Evolutionary conservation across 2,113 vertebrate species (phyloP).

Genomic region (Sinosuthora webbiana): DNA sequence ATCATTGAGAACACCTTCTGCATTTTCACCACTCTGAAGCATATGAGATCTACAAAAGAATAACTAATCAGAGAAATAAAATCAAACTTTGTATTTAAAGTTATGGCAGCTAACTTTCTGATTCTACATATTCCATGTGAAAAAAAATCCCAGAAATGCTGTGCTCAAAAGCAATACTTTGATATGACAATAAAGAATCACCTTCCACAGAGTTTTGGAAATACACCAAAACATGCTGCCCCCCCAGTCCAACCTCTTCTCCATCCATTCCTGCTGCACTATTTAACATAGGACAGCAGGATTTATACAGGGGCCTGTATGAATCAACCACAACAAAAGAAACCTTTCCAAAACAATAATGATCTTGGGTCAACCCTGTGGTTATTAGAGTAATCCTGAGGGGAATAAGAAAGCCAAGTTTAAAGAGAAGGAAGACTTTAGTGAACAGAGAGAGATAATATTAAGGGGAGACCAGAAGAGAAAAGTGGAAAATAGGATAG

Average conservation of each 20-base stretch:
- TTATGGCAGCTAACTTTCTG: not conserved
- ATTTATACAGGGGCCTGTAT: not conserved
- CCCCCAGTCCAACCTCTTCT: not conserved
- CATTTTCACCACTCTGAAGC: not conserved
- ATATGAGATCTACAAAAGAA: not conserved
- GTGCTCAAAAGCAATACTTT: not conserved
- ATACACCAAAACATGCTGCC: not conserved
- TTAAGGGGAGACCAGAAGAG: not conserved
- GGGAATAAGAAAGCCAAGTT: not conserved
- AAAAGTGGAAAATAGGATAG: not conserved
- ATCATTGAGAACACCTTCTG: not conserved
- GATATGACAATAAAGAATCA: not conserved
- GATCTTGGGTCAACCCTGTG: not conserved
- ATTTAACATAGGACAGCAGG: not conserved
- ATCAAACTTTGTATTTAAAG: not conserved
- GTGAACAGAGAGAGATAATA: not conserved
- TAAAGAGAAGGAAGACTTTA: not conserved
- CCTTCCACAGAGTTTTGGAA: not conserved
- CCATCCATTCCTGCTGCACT: not conserved
- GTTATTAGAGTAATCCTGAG: not conserved
- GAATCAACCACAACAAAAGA: not conserved
- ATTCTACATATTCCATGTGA: not conserved
- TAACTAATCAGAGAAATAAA: not conserved
- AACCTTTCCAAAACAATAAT: not conserved
- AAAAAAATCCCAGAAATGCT: not conserved